These are phyloP conservation scores for Mergus octosetaceus DNA, from an alignment of 2,797 vertebrate genomes.

Conservation along the genomic window DNA sequence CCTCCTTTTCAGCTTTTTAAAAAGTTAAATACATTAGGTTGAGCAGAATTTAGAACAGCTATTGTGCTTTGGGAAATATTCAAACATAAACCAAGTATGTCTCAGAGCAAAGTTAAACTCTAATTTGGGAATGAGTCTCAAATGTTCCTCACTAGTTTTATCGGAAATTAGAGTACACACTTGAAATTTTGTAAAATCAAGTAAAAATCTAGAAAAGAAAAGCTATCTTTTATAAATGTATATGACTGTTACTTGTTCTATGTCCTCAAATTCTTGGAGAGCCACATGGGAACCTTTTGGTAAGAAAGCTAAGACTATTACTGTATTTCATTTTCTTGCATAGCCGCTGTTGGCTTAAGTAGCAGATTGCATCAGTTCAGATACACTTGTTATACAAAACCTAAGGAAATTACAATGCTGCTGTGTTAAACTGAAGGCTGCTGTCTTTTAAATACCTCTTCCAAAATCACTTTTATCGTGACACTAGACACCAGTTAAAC, in stretches of 20 bases:
- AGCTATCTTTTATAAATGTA: background rate
- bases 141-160: background rate
- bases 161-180: background rate
- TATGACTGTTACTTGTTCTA: background rate
- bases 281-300: background rate
- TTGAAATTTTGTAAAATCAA: background rate
- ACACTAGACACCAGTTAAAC: background rate
- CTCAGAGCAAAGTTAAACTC: background rate
- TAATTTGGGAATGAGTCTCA: background rate
- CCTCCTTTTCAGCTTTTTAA: background rate
- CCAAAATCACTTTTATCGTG: background rate
- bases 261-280: background rate
- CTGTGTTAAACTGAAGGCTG: background rate
- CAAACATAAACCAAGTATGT: background rate
- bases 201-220: background rate
- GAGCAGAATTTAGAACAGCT: background rate
- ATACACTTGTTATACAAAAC: background rate
- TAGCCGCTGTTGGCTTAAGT: background rate
- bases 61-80: background rate
- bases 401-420: background rate
- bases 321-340: background rate
- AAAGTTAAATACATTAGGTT: background rate
- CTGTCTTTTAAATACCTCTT: background rate
- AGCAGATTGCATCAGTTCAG: background rate
- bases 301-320: background rate